These are phyloP conservation scores for Apamea crenata DNA, from an alignment of 2,888 invertebrate species.

Conservation along the genomic window DNA sequence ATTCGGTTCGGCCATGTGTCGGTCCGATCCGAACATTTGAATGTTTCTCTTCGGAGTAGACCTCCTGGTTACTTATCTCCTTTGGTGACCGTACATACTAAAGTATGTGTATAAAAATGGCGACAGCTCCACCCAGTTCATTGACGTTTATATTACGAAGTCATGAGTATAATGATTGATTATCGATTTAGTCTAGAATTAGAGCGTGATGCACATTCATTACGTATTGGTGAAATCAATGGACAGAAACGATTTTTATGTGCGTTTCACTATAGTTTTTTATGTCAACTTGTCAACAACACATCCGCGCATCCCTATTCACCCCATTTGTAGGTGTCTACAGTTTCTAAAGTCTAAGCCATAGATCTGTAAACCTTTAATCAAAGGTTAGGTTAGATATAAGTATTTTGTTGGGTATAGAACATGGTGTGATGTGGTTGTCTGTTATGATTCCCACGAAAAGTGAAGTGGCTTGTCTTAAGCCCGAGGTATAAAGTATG, in stretches of 20 bases:
- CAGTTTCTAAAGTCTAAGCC: too few relatives aligned
- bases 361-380: not conserved
- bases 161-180: conserved; percentile 37
- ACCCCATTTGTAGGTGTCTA: too few relatives aligned
- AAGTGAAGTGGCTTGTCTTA: conserved; percentile 40
- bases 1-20: too few relatives aligned
- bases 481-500: conserved; percentile 33
- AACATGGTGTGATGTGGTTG: conserved; percentile 14
- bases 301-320: too few relatives aligned
- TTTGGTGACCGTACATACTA: too few relatives aligned
- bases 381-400: not conserved
- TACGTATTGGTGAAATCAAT: conserved; percentile 37
- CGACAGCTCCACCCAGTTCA: conserved; percentile 29
- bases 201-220: conserved; percentile 47
- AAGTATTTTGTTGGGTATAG: not conserved
- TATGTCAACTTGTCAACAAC: too few relatives aligned
- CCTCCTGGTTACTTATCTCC: too few relatives aligned
- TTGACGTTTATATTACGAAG: conserved; percentile 29
- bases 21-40: too few relatives aligned
- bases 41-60: too few relatives aligned
- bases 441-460: conserved; percentile 44
- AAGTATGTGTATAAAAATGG: not conserved
- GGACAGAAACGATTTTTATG: conserved; percentile 35
- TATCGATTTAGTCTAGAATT: conserved; percentile 50
- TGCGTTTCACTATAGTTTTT: conserved; percentile 23